Conservation (phyloP, 2,888 invertebrate genomes). For the Mimumesa dahlbomi region DNA sequence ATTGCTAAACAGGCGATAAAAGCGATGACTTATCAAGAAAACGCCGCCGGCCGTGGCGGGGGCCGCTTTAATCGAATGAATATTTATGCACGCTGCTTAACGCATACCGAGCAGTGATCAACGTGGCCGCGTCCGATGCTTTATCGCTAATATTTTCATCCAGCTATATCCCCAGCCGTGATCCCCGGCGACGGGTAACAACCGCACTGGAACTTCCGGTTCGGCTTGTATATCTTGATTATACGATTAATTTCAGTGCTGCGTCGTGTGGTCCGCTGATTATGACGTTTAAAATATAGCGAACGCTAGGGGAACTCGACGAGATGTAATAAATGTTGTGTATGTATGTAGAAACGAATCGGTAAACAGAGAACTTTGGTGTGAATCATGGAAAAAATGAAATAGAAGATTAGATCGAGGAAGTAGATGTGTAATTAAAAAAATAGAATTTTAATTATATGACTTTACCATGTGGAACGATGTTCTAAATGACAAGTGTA, state of each 20-base stretch:
- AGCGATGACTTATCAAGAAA: slow-evolving; percentile 18
- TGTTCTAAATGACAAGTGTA: too few relatives aligned
- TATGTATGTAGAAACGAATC: too few relatives aligned
- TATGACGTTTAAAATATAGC: too few relatives aligned
- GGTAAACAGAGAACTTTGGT: too few relatives aligned
- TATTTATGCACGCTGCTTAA: slow-evolving; percentile 42
- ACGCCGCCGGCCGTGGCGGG: slow-evolving; percentile 1
- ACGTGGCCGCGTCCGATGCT: slow-evolving; percentile 13
- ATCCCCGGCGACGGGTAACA: background rate
- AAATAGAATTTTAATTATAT: too few relatives aligned
- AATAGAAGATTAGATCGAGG: too few relatives aligned
- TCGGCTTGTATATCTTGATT: background rate
- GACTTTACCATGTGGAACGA: too few relatives aligned
- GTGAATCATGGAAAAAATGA: too few relatives aligned
- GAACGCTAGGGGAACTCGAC: too few relatives aligned
- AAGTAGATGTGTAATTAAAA: too few relatives aligned
- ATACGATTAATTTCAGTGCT: background rate
- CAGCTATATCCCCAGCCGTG: background rate
- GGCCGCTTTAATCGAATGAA: slow-evolving; percentile 43
- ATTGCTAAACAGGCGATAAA: slow-evolving; percentile 17
- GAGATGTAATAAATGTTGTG: too few relatives aligned
- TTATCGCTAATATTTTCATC: slow-evolving; percentile 32
- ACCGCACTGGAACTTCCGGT: background rate
- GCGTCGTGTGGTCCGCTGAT: too few relatives aligned
- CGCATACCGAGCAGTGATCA: slow-evolving; percentile 26